phyloP scores from a whole-genome alignment of 2,888 invertebrate species.

The Lithophane leautieri region DNA sequence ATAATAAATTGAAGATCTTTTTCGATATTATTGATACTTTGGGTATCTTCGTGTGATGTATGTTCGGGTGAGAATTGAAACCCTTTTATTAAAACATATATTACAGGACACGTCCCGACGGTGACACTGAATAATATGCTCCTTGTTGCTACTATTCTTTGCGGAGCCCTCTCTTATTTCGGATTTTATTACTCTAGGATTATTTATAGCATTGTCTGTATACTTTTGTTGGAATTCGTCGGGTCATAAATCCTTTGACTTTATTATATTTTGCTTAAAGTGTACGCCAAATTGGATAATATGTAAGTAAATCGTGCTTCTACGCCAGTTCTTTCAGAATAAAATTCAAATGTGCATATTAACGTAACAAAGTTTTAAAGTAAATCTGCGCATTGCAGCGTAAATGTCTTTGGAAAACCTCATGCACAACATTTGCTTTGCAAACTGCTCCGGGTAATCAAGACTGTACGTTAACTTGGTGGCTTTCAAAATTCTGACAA shows the following conservation, averaged over 20 bases:
- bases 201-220: slow-evolving; percentile 82
- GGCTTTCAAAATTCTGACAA: slow-evolving; percentile 65
- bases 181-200: slow-evolving; percentile 85
- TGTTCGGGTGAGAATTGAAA: slow-evolving; percentile 87
- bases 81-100: slow-evolving; percentile 91
- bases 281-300: slow-evolving; percentile 39
- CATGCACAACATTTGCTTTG: slow-evolving; percentile 37
- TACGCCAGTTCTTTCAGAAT: neutral
- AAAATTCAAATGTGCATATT: slow-evolving; percentile 2
- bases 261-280: slow-evolving; percentile 64
- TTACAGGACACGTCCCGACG: slow-evolving; percentile 86
- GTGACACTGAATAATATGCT: slow-evolving; percentile 89
- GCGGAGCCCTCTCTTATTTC: slow-evolving; percentile 81
- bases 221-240: slow-evolving; percentile 69
- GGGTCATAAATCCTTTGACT: slow-evolving; percentile 70
- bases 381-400: slow-evolving; percentile 33
- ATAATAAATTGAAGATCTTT: slow-evolving; percentile 89
- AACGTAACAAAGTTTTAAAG: slow-evolving; percentile 14
- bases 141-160: slow-evolving; percentile 87
- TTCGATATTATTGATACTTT: slow-evolving; percentile 88
- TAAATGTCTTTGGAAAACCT: slow-evolving; percentile 58
- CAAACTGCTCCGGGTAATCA: slow-evolving; percentile 58
- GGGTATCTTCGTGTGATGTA: slow-evolving; percentile 86
- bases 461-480: slow-evolving; percentile 60
- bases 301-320: slow-evolving; percentile 16